Conservation (phyloP, 2,797 vertebrate species). For the Vireo griseus region DNA sequence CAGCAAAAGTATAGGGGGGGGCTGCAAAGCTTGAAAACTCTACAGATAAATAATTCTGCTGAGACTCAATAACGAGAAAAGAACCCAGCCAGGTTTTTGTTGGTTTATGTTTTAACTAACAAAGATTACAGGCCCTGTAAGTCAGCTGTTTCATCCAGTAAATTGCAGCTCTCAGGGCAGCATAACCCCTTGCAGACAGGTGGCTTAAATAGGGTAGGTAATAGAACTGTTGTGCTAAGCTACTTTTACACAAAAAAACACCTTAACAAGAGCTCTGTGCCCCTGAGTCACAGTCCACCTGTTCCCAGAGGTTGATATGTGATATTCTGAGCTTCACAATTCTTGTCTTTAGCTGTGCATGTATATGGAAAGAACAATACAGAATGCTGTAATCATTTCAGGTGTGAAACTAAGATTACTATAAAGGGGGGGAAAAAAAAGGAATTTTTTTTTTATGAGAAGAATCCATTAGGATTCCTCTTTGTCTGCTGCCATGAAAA, state of each 20-base stretch:
- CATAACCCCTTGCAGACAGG: constrained; percentile 62
- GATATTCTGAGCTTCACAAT: constrained; percentile 35
- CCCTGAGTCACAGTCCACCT: constrained; percentile 55
- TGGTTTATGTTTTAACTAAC: neutral
- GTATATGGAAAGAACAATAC: constrained; percentile 16
- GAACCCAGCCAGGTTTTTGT: neutral
- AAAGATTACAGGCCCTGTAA: neutral
- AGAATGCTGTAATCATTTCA: constrained; percentile 13
- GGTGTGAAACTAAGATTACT: constrained; percentile 22
- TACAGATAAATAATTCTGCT: constrained; percentile 7
- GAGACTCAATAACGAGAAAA: neutral
- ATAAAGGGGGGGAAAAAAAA: neutral
- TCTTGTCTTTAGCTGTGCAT: neutral
- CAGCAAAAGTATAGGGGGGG: neutral
- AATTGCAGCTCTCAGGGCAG: constrained; percentile 43
- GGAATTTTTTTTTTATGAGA: neutral
- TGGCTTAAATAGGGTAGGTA: constrained; percentile 61
- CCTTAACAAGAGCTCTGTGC: constrained; percentile 66
- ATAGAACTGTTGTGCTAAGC: constrained; percentile 54
- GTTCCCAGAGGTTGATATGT: constrained; percentile 49
- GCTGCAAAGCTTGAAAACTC: neutral
- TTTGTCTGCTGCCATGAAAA: constrained; percentile 19
- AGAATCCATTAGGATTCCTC: neutral
- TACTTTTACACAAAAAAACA: constrained; percentile 66
- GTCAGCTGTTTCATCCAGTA: constrained; percentile 63